These are phyloP conservation scores for Falcunculus frontatus DNA, from an alignment of 2,113 vertebrate genomes.

Conservation along the genomic window DNA sequence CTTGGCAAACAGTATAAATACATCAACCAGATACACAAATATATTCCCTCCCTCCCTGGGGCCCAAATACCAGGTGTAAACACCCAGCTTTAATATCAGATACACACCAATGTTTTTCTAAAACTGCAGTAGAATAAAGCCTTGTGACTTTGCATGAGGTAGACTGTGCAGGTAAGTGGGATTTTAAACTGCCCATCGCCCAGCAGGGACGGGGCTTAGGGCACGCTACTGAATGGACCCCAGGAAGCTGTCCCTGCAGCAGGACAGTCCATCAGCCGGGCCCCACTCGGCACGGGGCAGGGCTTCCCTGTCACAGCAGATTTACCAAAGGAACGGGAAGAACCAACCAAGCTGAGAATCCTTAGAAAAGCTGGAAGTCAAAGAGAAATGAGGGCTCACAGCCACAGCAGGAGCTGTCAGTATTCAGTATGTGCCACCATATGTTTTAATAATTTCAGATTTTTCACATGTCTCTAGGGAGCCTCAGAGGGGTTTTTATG, in stretches of 20 bases:
- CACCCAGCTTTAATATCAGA: neutral
- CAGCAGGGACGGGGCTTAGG: neutral
- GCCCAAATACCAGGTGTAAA: neutral
- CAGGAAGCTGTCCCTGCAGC: neutral
- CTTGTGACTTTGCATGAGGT: no score
- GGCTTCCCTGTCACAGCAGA: neutral
- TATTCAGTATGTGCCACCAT: constrained; percentile 37
- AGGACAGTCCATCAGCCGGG: accelerated
- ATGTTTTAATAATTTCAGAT: constrained; percentile 60
- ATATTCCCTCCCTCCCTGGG: neutral
- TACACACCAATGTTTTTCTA: accelerated
- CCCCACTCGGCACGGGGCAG: accelerated
- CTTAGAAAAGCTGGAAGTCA: neutral
- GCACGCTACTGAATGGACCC: accelerated
- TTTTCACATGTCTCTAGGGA: constrained; percentile 46
- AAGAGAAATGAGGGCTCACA: neutral
- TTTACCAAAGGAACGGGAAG: neutral
- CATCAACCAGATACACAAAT: neutral
- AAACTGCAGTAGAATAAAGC: neutral
- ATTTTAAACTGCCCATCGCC: neutral
- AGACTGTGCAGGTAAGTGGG: neutral
- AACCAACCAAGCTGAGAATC: neutral
- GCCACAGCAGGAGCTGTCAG: neutral
- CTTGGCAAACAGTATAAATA: neutral
- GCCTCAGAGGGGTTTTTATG: constrained; percentile 7